A percentile compares a stretch with the other conserved stretches of the same genome.
These are phyloP conservation scores for Lamellibrachia satsuma DNA, from an alignment of 2,888 invertebrate species.

Conservation along the genomic window DNA sequence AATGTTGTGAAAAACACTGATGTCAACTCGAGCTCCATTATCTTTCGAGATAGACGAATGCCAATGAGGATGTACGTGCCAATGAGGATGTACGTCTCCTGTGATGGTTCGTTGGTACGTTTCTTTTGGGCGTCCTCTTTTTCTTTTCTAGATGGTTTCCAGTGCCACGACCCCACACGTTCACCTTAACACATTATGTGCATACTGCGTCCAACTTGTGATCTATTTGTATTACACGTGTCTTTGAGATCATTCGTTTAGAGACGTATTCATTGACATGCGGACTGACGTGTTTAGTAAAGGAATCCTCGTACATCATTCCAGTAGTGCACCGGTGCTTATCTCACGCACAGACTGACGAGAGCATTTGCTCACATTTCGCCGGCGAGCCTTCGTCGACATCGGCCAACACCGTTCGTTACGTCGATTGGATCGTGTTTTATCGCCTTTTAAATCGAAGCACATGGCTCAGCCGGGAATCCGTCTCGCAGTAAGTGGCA, in stretches of 20 bases:
- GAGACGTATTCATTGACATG: not conserved
- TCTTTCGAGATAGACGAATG: no score
- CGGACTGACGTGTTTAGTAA: not conserved
- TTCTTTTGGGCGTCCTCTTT: no score
- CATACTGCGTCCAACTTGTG: not conserved
- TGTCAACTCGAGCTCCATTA: no score
- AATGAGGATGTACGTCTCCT: no score
- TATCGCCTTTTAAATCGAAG: constrained; percentile 4
- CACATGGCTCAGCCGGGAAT: not conserved
- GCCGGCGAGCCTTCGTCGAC: not conserved
- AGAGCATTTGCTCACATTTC: constrained; percentile 4
- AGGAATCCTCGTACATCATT: not conserved
- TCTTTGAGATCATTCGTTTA: not conserved
- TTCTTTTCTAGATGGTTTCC: no score
- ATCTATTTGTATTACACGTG: not conserved
- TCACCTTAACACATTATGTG: not conserved
- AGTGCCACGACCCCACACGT: not conserved
- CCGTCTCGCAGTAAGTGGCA: not conserved
- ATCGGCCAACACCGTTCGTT: not conserved
- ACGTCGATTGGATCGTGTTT: not conserved
- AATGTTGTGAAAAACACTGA: no score
- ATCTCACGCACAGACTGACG: not conserved
- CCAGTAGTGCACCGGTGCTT: not conserved
- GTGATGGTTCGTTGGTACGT: no score
- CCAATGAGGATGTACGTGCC: no score